Evolutionary conservation across 2,113 vertebrate species (phyloP).

Genomic region (Burhinus bistriatus): DNA sequence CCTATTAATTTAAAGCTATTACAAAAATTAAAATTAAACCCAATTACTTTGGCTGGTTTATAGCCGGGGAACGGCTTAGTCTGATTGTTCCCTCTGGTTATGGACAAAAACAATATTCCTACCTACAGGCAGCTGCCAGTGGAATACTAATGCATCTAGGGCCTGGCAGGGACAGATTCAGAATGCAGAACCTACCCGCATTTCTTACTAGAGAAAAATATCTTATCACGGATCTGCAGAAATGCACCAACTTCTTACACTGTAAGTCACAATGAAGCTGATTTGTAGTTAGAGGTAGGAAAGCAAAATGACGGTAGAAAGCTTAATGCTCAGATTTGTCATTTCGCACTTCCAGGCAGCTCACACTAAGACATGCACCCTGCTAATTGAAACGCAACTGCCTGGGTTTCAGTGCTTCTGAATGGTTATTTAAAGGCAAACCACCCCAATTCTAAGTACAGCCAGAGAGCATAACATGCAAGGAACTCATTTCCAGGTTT

Average conservation of each 20-base stretch:
- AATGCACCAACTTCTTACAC: conserved; percentile 19
- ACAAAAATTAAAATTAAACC: conserved; percentile 87
- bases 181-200: conserved; percentile 45
- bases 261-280: background rate
- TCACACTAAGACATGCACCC: background rate
- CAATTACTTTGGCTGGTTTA: conserved; percentile 83
- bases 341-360: conserved; percentile 31
- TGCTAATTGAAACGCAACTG: conserved; percentile 27
- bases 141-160: conserved; percentile 83
- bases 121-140: conserved; percentile 71
- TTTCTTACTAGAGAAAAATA: conserved; percentile 46
- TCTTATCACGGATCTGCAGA: conserved; percentile 61
- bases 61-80: conserved; percentile 72
- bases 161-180: conserved; percentile 61
- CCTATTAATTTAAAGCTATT: conserved; percentile 85
- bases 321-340: background rate
- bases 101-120: conserved; percentile 79
- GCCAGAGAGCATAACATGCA: background rate
- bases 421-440: background rate
- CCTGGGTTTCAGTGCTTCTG: background rate
- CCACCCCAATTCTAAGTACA: background rate
- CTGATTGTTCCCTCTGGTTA: conserved; percentile 86
- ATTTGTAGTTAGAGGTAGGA: background rate
- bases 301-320: background rate
- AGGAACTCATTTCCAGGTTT: background rate